Evolutionary conservation across 2,113 vertebrate species (phyloP), one percentile per base, ranked within the genome.

Genomic region (Lycocorax pyrrhopterus): DNA sequence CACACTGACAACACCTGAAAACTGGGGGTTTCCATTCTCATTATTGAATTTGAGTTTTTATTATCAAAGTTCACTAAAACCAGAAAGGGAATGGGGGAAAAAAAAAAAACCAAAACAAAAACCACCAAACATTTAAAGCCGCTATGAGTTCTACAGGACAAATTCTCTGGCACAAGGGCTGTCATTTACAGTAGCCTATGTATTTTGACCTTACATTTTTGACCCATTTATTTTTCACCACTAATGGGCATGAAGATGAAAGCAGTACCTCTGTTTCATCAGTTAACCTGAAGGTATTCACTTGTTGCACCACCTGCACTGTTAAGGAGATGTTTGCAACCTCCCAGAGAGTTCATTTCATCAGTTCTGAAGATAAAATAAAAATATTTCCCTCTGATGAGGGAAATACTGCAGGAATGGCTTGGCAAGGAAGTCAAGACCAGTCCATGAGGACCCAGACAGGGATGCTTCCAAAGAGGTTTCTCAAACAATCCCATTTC

Each of bases 271-370:
- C 68, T 84, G 23, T 93, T 94, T 90, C 44, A 94, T 39, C 77
- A 90, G 73, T 84, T 89, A 93, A 89, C 53, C 93, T 84, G 83
- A 93, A 81, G 62, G 69, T 41, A 73, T 87, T 94, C 83, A 90
- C 76, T 68, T 90, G 83, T 72, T 95, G 80, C 53, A 96, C 33
- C 90, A 89, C 74, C 73, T 96, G 73, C 66, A 96, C 86, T 72
- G 52, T 74, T 92, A 81, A 92, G 64, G 79, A 94, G 69, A 90
- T 72, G 49, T 81, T 87, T 95, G 44, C 64, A 90, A 84, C 92
- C 79, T 94, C 69, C 49, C 90, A 76, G 83, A 88, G 68, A 90
- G 73, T 46, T 96, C 10, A 68, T 64, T 67, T 62, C 37, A 87
- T 87, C 73, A 84, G 69, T 41, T 84, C 62, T 86, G 73, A 90